phyloP scores from a whole-genome alignment of 2,888 invertebrate genomes.

The Coelopa pilipes region DNA sequence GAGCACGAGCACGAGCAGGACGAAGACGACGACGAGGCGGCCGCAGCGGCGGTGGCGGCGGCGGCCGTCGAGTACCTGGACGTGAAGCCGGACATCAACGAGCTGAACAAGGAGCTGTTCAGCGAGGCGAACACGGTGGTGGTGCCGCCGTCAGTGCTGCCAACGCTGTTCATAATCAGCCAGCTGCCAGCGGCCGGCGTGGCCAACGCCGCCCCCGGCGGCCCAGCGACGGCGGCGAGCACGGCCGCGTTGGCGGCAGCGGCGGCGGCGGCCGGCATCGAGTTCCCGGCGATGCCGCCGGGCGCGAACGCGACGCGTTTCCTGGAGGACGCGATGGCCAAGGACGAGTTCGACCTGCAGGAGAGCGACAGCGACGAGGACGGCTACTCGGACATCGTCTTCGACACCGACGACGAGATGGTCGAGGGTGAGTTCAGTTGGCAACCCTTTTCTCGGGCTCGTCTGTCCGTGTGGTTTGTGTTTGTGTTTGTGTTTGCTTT shows the following conservation, averaged over 20 bases:
- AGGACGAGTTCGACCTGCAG: slow-evolving; percentile 47
- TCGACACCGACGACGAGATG: slow-evolving; percentile 46
- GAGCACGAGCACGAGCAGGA: too few species aligned
- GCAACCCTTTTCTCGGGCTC: too few species aligned
- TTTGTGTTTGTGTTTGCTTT: too few species aligned
- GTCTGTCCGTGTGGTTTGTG: too few species aligned
- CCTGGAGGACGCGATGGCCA: slow-evolving; percentile 14
- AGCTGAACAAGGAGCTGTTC: slow-evolving; percentile 26
- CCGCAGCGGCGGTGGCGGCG: neutral
- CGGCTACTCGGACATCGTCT: slow-evolving; percentile 52
- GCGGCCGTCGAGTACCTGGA: slow-evolving; percentile 1
- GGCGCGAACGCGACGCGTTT: neutral
- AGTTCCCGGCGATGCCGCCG: neutral
- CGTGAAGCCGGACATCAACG: slow-evolving; percentile 33
- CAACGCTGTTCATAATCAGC: slow-evolving; percentile 30
- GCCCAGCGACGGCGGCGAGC: neutral
- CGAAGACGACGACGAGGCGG: too few species aligned
- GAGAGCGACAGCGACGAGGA: slow-evolving; percentile 55
- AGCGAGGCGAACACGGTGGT: slow-evolving; percentile 12
- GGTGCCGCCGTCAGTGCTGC: slow-evolving; percentile 25
- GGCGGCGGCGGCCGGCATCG: neutral
- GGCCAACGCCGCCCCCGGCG: slow-evolving; percentile 2
- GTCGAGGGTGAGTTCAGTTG: slow-evolving; percentile 46
- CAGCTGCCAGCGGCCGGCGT: slow-evolving; percentile 2
- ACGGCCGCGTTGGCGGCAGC: neutral